Conservation (phyloP, 2,888 invertebrate genomes). For the Mesorhabditis spiculigera region DNA sequence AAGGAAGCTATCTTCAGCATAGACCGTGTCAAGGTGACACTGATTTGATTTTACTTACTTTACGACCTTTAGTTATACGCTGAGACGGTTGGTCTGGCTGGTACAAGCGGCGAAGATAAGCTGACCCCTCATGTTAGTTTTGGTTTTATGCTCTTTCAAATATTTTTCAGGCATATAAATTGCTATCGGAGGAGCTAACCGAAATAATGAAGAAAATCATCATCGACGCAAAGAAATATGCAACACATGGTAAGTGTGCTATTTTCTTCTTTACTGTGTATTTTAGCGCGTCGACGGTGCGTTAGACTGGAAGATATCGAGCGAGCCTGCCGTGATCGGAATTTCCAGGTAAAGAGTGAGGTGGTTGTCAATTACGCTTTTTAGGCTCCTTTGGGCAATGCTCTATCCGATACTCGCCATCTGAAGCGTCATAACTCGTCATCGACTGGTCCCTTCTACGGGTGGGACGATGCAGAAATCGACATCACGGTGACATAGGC, state of each 20-base stretch:
- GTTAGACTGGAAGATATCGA: neutral
- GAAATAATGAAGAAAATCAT: slow-evolving; percentile 3
- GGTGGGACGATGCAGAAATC: neutral
- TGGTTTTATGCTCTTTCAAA: neutral
- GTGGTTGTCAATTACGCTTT: neutral
- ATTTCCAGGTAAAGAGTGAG: neutral
- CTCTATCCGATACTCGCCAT: neutral
- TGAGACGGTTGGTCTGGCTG: neutral
- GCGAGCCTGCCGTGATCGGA: neutral
- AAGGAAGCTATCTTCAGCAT: neutral
- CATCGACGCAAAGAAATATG: slow-evolving; percentile 1
- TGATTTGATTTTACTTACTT: neutral
- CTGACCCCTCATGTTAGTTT: neutral
- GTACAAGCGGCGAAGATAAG: slow-evolving; percentile 1
- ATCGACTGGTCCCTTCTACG: neutral
- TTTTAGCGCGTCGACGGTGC: neutral
- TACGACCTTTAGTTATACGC: neutral
- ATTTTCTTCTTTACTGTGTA: neutral
- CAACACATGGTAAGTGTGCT: neutral
- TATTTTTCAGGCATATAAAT: neutral
- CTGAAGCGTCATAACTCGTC: neutral
- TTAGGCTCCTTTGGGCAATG: neutral
- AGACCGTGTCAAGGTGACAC: neutral
- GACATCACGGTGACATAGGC: neutral
- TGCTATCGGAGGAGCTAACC: neutral